phyloP scores from a whole-genome alignment of 2,888 invertebrate species.

The Metacarcinus magister region DNA sequence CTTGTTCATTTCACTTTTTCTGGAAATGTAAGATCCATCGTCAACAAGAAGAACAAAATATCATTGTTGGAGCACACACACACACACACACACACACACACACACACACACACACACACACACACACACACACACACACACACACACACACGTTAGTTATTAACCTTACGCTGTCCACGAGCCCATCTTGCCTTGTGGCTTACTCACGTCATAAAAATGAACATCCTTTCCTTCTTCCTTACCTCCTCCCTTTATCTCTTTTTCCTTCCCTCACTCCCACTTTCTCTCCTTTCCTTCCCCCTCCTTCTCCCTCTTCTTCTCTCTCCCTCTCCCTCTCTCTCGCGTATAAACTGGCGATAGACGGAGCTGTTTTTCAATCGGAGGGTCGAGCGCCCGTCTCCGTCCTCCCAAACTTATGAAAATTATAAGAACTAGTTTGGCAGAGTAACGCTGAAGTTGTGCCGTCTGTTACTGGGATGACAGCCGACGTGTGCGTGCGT shows the following conservation, averaged over 20 bases:
- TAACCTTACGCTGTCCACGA: not conserved
- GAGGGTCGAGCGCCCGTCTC: conserved; percentile 36
- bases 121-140: conserved; percentile 38
- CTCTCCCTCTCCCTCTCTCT: not conserved
- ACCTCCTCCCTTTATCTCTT: not conserved
- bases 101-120: conserved; percentile 52
- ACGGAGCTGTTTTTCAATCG: conserved; percentile 62
- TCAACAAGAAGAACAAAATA: not conserved
- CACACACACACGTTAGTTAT: not conserved
- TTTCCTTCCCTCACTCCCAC: not conserved
- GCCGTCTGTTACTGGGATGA: conserved; percentile 41
- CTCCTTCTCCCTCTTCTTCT: not conserved
- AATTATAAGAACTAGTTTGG: conserved; percentile 46
- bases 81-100: conserved; percentile 46
- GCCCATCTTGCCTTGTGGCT: not conserved
- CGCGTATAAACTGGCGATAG: conserved; percentile 46
- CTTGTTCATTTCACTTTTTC: not conserved
- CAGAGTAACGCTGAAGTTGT: conserved; percentile 21
- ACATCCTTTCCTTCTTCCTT: not conserved
- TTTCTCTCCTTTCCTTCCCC: not conserved
- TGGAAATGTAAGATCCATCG: not conserved
- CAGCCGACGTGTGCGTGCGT: not conserved
- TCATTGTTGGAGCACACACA: not conserved
- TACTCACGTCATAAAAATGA: not conserved
- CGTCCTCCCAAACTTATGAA: conserved; percentile 59